A percentile compares a stretch with the other conserved stretches of the same genome.
These are phyloP conservation scores for Tipula unca DNA, from an alignment of 2,888 invertebrate genomes.

Conservation along the genomic window DNA sequence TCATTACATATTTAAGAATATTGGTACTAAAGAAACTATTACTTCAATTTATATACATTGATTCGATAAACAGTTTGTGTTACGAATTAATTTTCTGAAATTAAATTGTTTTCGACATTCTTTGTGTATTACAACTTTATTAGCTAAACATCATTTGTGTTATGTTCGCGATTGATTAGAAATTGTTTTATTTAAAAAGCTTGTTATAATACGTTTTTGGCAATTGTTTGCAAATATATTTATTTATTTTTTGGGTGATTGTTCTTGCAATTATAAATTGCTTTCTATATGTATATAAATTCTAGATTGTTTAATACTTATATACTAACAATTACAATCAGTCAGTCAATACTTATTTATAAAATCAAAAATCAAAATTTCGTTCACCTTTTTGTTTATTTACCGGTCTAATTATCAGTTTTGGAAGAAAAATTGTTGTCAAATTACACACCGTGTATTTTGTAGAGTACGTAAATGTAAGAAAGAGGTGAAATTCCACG, in stretches of 20 bases:
- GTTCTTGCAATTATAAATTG: background rate
- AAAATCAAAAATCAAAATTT: background rate
- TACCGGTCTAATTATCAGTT: background rate
- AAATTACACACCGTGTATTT: background rate
- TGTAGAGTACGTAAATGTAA: background rate
- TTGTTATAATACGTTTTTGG: background rate
- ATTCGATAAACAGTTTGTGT: background rate
- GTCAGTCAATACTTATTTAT: background rate
- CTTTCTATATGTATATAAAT: background rate
- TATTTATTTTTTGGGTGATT: background rate
- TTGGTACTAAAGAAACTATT: background rate
- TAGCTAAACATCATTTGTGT: background rate
- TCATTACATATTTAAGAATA: background rate
- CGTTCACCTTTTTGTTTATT: conserved; percentile 8
- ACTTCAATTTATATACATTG: background rate
- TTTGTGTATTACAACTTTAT: background rate
- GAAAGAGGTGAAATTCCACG: background rate
- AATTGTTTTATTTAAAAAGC: background rate
- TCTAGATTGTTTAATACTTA: background rate
- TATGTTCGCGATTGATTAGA: background rate
- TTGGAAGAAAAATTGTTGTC: background rate
- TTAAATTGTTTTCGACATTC: background rate
- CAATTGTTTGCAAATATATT: background rate
- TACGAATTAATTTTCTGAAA: background rate
- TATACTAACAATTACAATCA: background rate